Base-by-base conservation (phyloP, 2,797 vertebrate genomes). In the Rallus crepitans region DNA sequence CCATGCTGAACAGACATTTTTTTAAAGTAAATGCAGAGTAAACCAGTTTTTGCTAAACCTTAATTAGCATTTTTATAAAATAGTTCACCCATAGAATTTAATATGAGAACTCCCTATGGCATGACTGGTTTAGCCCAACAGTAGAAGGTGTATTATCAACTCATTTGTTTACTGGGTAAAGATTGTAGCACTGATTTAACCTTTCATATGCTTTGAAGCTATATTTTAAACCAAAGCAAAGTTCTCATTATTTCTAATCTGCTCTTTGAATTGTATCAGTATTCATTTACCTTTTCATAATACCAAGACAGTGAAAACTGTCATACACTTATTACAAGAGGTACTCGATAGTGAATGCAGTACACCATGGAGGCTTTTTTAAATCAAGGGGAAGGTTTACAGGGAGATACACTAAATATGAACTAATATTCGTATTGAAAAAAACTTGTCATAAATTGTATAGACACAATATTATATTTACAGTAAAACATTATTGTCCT, bases 1-100 rank as follows among this genome's bases (percentile, higher is more conserved):
- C 77, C 39, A 56, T 96, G 96, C 94, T 96, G 95, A 97, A 89
- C 87, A 95, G 66, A 90, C 94, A 91, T 76, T 96, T 96, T 95
- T 45, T 39, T 52, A 56, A 94, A 92, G 90, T 92, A 96, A 96
- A 92, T 90, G 82, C 90, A 93, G 23, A 96, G 96, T 42, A 82
- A 89, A 96, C 39, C 88, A 93, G 85, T 93, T 95, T 94, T 93
- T 89, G 50, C 78, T 90, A 79, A 96, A 92, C 47, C 77, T 95
- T 95, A 94, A 95, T 96, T 96, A 96, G 56, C 92, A 96, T 93
- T 95, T 86, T 92, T 82, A 79, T 84, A 92, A 94, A 95, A 84
- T 91, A 84, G 59, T 84, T 79, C 78, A 84, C 52, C 25, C 66
- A 50, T 45, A 76, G 73, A 94, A 79, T 95, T 93, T 93, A 94